Evolutionary conservation across 2,797 vertebrate species (phyloP).

Genomic region (Eremophila alpestris): DNA sequence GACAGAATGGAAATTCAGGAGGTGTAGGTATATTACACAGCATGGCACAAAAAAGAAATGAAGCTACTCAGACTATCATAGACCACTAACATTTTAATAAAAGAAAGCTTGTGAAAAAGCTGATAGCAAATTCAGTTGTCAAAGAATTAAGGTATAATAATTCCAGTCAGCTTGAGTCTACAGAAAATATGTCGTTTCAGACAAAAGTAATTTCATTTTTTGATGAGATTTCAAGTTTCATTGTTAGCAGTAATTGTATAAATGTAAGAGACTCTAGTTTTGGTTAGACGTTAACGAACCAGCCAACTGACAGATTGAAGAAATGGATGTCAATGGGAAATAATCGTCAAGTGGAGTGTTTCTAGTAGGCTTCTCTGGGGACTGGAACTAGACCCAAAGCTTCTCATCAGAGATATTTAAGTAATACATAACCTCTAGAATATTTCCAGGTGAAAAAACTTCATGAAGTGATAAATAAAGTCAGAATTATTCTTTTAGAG

Average conservation of each 20-base stretch:
- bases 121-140: constrained; percentile 16
- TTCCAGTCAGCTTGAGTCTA: not conserved
- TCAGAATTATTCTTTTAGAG: not conserved
- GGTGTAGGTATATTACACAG: not conserved
- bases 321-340: not conserved
- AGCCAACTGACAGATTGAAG: not conserved
- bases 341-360: not conserved
- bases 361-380: not conserved
- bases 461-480: not conserved
- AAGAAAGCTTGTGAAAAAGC: not conserved
- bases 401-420: not conserved
- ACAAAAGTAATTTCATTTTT: constrained; percentile 23
- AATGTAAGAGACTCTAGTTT: not conserved
- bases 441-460: not conserved
- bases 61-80: not conserved
- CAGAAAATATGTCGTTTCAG: constrained; percentile 6
- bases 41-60: not conserved
- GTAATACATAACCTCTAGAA: not conserved
- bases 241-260: constrained; percentile 1
- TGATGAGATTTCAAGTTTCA: constrained; percentile 6
- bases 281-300: not conserved
- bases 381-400: not conserved
- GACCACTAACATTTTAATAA: not conserved
- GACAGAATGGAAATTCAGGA: not conserved
- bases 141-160: constrained; percentile 16